Evolutionary conservation across 1,140 invertebrate species (phyloP), one percentile per base, ranked within the genome.

Genomic region (Amyelois transitella): DNA sequence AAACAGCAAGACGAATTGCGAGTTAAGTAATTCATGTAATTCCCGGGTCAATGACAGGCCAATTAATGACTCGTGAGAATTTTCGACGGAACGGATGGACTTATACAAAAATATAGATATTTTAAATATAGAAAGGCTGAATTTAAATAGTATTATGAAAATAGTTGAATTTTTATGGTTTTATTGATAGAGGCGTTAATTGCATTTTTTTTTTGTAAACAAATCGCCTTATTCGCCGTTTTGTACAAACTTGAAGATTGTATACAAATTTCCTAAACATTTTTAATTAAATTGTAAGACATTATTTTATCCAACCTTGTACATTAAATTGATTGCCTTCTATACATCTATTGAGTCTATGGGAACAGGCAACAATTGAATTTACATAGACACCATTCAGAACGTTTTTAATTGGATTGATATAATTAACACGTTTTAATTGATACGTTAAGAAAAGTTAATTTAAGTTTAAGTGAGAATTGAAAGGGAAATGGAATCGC

Each of bases 401-500:
- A 38, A 38, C 32, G 17, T 38, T 12, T 32, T 38, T 38, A 38
- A 38, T 38, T 38, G 32, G 12, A 12, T 38, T 12, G 32, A 38
- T 8, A 14, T 38, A 14, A 25, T 28, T 60, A 44, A 38, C 38
- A 19, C 45, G 49, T 14, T 50, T 50, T 60, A 60, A 60, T 47
- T 45, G 38, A 22, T 19, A 19, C 20, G n/a, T n/a, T n/a, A n/a
- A n/a, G n/a, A n/a, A n/a, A n/a, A n/a, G n/a, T n/a, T n/a, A n/a
- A n/a, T n/a, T n/a, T n/a, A n/a, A n/a, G n/a, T 44, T 18, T 12
- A 12, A 8, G 25, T 51, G 56, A 32, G 38, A 60, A 54, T 21
- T 17, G 52, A 54, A 60, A 60, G 53, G 17, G 58, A 60, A 53
- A 53, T 19, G n/a, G 18, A 45, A 45, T 47, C 48, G 24, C 58